Conservation (phyloP, 2,797 vertebrate species). For the Momotus momota region DNA sequence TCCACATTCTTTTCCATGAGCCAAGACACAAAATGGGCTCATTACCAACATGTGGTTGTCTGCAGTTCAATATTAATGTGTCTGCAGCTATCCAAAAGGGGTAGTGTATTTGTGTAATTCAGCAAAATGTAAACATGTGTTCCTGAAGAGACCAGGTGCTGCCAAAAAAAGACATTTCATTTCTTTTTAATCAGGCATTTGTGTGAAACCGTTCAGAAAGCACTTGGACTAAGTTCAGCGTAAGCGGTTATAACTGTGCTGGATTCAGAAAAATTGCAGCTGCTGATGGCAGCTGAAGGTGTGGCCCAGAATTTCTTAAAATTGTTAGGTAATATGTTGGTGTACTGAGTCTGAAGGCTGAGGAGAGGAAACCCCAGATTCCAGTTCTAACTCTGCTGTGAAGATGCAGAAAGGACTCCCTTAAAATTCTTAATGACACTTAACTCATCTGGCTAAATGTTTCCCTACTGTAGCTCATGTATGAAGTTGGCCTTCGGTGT, state of each 20-base stretch:
- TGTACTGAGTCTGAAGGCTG: neutral
- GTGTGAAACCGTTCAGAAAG: neutral
- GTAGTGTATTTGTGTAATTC: slow-evolving; percentile 45
- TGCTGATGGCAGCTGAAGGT: neutral
- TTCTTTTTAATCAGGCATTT: slow-evolving; percentile 6
- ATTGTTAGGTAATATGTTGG: neutral
- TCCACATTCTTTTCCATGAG: slow-evolving; percentile 71
- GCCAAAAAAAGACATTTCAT: slow-evolving; percentile 30
- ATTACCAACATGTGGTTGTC: slow-evolving; percentile 79
- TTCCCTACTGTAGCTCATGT: neutral
- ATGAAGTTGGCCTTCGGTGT: neutral
- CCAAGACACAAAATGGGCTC: slow-evolving; percentile 75
- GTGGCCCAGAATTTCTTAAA: neutral
- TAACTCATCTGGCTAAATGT: neutral
- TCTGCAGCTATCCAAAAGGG: slow-evolving; percentile 57
- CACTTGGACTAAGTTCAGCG: neutral
- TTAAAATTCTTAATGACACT: slow-evolving; percentile 37
- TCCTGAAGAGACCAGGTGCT: slow-evolving; percentile 56
- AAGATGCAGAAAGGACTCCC: neutral
- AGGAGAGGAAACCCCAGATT: neutral
- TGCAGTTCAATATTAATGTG: slow-evolving; percentile 69
- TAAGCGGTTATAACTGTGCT: neutral
- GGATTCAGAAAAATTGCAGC: neutral
- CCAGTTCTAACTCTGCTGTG: neutral
- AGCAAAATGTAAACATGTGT: slow-evolving; percentile 67